Evolutionary conservation across 2,888 invertebrate genomes (phyloP), one percentile per base, ranked within the genome.

Genomic region (Beris morrisii): DNA sequence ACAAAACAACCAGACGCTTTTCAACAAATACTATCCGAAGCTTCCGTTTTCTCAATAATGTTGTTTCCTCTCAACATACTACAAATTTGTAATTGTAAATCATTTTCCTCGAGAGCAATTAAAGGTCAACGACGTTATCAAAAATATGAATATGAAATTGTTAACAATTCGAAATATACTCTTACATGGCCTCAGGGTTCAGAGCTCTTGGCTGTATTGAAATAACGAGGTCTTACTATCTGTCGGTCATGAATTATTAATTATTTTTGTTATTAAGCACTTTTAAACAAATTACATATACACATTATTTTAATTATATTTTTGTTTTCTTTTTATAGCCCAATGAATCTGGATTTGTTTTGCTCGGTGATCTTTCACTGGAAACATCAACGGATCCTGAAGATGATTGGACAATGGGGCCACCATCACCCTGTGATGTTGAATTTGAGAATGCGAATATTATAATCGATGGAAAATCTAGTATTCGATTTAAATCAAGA

Each of bases 401-500:
- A 77, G 83, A 84, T 76, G 85, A 85, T 81, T 75, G 79, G 80
- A 71, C 84, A 79, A 71, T 79, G 83, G 87, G 86, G 70, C 88
- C 88, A 71, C 91, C 92, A 48, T 89, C 91, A 74, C 92, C 92
- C 44, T 91, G 92, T 82, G 86, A 88, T 82, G 90, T 93, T 74
- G 86, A 87, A 73, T 93, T 94, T 83, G 85, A 89, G 79, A 93
- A 93, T 83, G 93, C 91, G 82, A 93, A 93, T 82, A 86, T 94
- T 78, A 88, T 94, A 81, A 94, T 94, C 83, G 92, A 93, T 83
- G 94, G 94, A 68, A 88, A 88, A 81, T 93, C 93, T 78, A 92
- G 90, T 83, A 86, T 94, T 78, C 87, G 87, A 73, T 84, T 83
- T 75, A 83, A 85, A 75, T 67, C 77, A 73, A 79, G 78, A 78